A percentile compares a stretch with the other conserved stretches of the same genome.
Conservation (phyloP, 2,797 vertebrate genomes). For the Gallinago nigripennis region DNA sequence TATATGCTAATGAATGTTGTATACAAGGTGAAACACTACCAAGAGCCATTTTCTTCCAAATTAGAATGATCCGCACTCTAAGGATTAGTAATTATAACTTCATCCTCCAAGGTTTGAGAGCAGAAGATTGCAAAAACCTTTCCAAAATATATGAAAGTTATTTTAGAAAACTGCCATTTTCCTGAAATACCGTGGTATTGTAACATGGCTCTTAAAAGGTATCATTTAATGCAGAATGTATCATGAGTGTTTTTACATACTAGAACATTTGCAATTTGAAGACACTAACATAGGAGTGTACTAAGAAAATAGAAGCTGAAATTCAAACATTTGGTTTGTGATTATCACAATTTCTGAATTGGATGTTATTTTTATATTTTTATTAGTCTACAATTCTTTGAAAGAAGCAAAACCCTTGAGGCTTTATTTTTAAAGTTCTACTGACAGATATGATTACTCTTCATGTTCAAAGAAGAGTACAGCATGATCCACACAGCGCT, state of each 20-base stretch:
- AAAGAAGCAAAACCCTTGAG: not conserved
- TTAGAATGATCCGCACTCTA: not conserved
- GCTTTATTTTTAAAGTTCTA: not conserved
- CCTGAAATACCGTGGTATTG: not conserved
- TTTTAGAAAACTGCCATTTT: not conserved
- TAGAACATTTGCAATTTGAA: not conserved
- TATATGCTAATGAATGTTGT: not conserved
- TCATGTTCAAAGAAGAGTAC: not conserved
- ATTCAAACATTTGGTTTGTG: not conserved
- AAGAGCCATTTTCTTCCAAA: not conserved
- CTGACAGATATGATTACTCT: not conserved
- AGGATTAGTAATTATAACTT: not conserved
- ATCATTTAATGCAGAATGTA: not conserved
- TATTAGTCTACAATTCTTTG: not conserved
- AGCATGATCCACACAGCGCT: not conserved
- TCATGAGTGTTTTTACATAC: not conserved
- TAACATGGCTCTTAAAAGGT: not conserved
- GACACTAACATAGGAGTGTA: not conserved
- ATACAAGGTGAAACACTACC: not conserved
- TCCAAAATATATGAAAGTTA: not conserved
- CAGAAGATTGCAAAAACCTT: not conserved
- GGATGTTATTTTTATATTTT: not conserved
- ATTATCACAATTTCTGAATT: not conserved
- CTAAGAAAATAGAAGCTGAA: not conserved
- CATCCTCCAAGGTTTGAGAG: not conserved